Evolutionary conservation across 2,888 invertebrate species (phyloP).

Genomic region (Mactromeris polynyma): DNA sequence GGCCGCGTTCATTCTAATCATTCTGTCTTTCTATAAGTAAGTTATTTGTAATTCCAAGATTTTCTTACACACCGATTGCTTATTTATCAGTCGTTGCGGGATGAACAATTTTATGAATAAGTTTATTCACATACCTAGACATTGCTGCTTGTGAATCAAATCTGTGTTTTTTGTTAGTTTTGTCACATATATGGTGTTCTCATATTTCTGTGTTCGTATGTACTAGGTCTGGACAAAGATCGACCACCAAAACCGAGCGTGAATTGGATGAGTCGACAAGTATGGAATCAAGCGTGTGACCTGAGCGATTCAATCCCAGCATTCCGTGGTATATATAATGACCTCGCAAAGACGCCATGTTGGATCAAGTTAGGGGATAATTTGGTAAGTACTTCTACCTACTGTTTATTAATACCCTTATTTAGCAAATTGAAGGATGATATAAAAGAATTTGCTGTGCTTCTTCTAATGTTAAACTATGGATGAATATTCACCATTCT

Average conservation of each 20-base stretch:
- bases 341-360: constrained; percentile 83
- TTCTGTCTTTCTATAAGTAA: not conserved
- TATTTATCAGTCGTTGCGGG: no score
- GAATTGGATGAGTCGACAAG: constrained; percentile 89
- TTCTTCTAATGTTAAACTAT: no score
- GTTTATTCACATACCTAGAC: not conserved
- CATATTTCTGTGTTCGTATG: no score
- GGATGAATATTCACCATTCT: no score
- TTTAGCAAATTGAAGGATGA: no score
- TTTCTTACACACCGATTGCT: not conserved
- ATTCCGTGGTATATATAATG: constrained; percentile 84
- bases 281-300: constrained; percentile 91
- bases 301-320: constrained; percentile 89
- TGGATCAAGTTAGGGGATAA: constrained; percentile 81
- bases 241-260: constrained; percentile 88
- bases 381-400: constrained; percentile 68
- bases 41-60: not conserved
- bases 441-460: no score
- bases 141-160: not conserved
- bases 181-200: no score
- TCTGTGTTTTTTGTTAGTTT: constrained; percentile 1
- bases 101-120: not conserved
- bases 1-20: not conserved
- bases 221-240: constrained; percentile 79
- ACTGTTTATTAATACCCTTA: not conserved